Base-by-base conservation (phyloP, 2,797 vertebrate species). In the Sorex maritimensis region DNA sequence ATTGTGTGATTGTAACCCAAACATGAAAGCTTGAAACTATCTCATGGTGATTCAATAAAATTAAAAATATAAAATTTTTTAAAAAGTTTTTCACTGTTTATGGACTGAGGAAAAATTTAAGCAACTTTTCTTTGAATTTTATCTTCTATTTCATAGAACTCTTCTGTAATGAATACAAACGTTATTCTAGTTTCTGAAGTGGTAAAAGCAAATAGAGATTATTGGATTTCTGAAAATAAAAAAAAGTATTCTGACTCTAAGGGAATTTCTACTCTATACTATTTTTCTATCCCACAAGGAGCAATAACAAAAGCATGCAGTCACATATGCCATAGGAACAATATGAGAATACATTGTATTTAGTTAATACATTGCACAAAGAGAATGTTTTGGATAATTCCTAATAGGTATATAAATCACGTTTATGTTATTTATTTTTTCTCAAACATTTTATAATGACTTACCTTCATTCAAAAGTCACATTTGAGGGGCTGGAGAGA, bases 121-220 rank as follows among this genome's bases (percentile, higher is more conserved):
- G 17, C 69, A 46, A 24, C 26, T 74, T 26, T 67, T 67, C 28
- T 67, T 8, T 77, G 24, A 63, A 77, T 77, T 92, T 26, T 68
- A 49, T 58, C 26, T 89, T 88, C 10, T 8, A 12, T 5, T 86
- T 94, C 26, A 65, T 77, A 79, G 68, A 73, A 68, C 8, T 65
- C n/a, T 80, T 81, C 7, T 38, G 10, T 72, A 89, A 44, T 80
- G 28, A 84, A 73, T 85, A 28, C 0, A 77, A 74, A 88, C 58
- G 71, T 14, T 14, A 65, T 93, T 69, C 14, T 7, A 68, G 55
- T 41, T 14, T 34, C 10, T 79, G 15, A 82, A 79, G 1, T 86
- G 34, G 13, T 41, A 24, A 84, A 84, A 58, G 5, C 34, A 75
- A 49, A 74, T 72, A 19, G 63, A 23, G 14, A 49, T 3, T n/a